Evolutionary conservation across 2,797 vertebrate genomes (phyloP).

Genomic region (Saguinus oedipus): DNA sequence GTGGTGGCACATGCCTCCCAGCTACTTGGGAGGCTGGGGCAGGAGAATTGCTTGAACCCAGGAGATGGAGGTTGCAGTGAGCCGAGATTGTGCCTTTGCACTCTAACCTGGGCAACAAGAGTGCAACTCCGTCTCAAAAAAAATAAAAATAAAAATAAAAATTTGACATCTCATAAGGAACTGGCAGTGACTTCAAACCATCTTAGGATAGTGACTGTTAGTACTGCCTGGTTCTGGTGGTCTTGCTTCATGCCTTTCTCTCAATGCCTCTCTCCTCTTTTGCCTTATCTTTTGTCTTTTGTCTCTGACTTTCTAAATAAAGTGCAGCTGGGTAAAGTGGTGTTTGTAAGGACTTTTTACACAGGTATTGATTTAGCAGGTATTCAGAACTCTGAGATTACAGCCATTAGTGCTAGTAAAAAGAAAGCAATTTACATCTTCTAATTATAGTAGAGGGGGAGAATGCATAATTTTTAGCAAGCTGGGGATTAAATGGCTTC

Average conservation of each 20-base stretch:
- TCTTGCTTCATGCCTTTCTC: constrained; percentile 47
- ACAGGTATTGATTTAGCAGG: constrained; percentile 68
- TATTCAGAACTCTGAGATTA: constrained; percentile 67
- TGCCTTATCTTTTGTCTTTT: constrained; percentile 50
- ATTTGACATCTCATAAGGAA: neutral
- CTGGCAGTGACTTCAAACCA: neutral
- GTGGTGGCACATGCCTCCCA: no score
- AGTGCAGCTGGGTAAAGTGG: constrained; percentile 8
- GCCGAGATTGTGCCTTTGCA: no score
- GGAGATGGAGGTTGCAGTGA: no score
- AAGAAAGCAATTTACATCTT: constrained; percentile 77
- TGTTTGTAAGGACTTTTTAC: constrained; percentile 52
- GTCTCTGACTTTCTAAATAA: constrained; percentile 49
- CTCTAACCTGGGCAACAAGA: no score
- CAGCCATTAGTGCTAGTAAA: constrained; percentile 61
- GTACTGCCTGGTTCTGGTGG: neutral
- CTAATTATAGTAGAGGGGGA: constrained; percentile 44
- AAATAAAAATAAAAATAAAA: neutral
- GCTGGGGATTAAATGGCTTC: constrained; percentile 72
- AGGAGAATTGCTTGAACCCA: no score
- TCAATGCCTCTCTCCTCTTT: neutral
- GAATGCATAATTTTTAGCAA: constrained; percentile 68
- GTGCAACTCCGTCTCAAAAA: no score
- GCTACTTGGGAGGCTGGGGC: no score
- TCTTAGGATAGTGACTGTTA: neutral